Evolutionary conservation across 1,140 invertebrate species (phyloP).

Genomic region (Tetragonula clypearis): DNA sequence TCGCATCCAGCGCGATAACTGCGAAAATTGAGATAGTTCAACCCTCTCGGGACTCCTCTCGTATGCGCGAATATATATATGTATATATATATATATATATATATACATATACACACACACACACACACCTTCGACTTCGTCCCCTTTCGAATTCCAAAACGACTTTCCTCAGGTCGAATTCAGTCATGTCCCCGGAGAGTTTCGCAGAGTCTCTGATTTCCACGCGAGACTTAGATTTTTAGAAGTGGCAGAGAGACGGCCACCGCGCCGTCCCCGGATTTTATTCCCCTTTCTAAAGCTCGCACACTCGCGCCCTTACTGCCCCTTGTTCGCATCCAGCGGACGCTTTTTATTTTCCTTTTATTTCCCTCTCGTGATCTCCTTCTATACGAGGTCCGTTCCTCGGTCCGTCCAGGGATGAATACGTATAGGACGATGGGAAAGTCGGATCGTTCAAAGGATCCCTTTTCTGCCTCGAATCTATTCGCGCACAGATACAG

Average conservation of each 20-base stretch:
- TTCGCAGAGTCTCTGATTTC: background rate
- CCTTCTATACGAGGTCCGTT: background rate
- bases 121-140: background rate
- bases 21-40: background rate
- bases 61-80: too few relatives aligned
- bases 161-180: background rate
- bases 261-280: background rate
- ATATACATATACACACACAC: too few relatives aligned
- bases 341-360: conserved; percentile 31
- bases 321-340: background rate
- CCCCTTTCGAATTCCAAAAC: background rate
- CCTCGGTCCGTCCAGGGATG: background rate
- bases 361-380: conserved; percentile 14
- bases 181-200: background rate
- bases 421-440: background rate
- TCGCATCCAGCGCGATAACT: background rate
- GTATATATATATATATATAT: too few relatives aligned
- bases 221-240: background rate
- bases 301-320: too few relatives aligned
- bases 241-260: background rate
- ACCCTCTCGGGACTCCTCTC: background rate
- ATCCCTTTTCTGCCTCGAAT: background rate
- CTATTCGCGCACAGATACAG: conserved; percentile 8
- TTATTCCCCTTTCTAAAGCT: background rate
- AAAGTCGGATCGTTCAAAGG: conserved; percentile 6